Evolutionary conservation across 2,797 vertebrate genomes (phyloP).

Genomic region (Poecilia gillii): DNA sequence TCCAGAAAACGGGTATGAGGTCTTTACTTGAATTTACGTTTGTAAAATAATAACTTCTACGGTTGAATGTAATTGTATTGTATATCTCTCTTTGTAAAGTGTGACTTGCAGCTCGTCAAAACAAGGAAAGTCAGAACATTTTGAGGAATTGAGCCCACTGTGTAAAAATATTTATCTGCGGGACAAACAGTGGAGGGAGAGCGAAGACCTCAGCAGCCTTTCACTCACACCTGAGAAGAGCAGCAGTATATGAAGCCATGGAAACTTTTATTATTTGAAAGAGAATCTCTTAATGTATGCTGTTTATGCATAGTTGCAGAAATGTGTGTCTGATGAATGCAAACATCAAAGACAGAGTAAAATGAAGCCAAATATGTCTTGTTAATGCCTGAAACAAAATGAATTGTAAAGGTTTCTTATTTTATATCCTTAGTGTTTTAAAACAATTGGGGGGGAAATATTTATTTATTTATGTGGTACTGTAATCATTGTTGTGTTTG

Average conservation of each 20-base stretch:
- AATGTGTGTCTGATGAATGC: slow-evolving; percentile 14
- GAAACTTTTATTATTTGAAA: neutral
- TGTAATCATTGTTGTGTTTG: neutral
- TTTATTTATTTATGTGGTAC: neutral
- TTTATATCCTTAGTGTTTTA: neutral
- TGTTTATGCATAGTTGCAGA: slow-evolving; percentile 14
- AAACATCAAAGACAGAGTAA: slow-evolving; percentile 15
- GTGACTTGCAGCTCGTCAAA: slow-evolving; percentile 58
- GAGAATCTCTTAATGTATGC: neutral
- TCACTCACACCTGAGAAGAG: slow-evolving; percentile 36
- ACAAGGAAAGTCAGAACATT: slow-evolving; percentile 42
- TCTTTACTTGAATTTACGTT: neutral
- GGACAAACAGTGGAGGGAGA: slow-evolving; percentile 27
- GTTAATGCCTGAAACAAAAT: neutral
- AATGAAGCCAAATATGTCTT: slow-evolving; percentile 26
- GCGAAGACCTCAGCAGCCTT: slow-evolving; percentile 39
- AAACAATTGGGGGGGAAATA: neutral
- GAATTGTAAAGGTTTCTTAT: neutral
- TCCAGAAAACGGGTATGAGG: slow-evolving; percentile 60
- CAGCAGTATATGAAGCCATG: slow-evolving; percentile 45
- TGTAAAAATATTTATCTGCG: slow-evolving; percentile 22
- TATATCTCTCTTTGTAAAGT: slow-evolving; percentile 5
- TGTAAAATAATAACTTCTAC: neutral
- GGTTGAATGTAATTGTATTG: neutral
- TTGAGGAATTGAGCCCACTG: slow-evolving; percentile 36